Evolutionary conservation across 92 coral and sea anemone species (phyloP).

Genomic region (Epizoanthus rinbou): DNA sequence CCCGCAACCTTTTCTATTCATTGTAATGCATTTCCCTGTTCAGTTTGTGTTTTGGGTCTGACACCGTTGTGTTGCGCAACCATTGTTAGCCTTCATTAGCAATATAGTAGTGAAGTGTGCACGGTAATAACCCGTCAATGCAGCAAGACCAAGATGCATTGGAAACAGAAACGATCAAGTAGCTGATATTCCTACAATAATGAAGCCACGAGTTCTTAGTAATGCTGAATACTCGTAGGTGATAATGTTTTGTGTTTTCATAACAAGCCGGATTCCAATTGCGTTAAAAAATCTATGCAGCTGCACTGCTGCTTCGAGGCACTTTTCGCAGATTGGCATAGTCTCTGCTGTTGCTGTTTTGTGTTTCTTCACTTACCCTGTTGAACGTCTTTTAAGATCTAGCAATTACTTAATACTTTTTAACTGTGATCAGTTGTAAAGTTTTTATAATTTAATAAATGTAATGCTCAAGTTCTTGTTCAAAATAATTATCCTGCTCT

Average conservation of each 20-base stretch:
- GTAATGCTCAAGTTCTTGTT: too few relatives aligned
- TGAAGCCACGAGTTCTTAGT: not conserved
- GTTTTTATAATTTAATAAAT: too few relatives aligned
- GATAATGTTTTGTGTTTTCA: not conserved
- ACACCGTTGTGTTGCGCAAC: not conserved
- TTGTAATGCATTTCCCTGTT: not conserved
- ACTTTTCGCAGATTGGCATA: too few relatives aligned
- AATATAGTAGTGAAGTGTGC: too few relatives aligned
- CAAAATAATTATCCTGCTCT: too few relatives aligned
- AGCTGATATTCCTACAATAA: not conserved
- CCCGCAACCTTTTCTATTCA: constrained; percentile 28
- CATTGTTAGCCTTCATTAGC: too few relatives aligned
- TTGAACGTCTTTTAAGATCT: too few relatives aligned
- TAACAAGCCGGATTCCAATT: not conserved
- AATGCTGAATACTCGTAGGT: not conserved
- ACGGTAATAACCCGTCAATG: not conserved
- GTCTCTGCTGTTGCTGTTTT: not conserved
- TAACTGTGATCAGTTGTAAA: too few relatives aligned
- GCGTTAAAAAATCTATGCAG: not conserved
- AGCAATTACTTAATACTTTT: too few relatives aligned
- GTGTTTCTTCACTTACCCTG: not conserved
- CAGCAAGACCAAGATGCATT: not conserved
- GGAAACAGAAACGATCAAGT: not conserved
- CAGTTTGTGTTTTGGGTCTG: not conserved
- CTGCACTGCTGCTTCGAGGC: not conserved